phyloP scores from a whole-genome alignment of 2,888 invertebrate species.

The Sepioteuthis lessoniana region DNA sequence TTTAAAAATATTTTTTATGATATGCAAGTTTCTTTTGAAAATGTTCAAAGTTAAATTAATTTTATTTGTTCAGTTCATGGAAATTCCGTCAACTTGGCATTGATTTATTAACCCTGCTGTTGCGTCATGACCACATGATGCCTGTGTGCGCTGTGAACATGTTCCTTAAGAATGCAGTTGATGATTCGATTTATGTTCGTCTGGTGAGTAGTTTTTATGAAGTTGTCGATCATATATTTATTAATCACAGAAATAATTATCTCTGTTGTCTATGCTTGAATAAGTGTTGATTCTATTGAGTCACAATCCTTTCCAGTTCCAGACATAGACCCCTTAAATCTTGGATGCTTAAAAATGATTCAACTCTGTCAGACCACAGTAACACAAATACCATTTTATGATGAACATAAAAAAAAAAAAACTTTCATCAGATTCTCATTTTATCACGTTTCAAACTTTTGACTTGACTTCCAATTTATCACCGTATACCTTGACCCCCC shows the following conservation, averaged over 20 bases:
- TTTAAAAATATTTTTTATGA: no score
- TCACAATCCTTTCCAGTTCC: no score
- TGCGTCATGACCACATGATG: constrained; percentile 83
- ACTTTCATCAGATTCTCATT: no score
- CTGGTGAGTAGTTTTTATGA: constrained; percentile 75
- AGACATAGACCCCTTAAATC: no score
- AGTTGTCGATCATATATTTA: not conserved
- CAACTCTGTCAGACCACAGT: no score
- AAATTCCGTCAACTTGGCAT: constrained; percentile 85
- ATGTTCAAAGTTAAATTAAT: not conserved
- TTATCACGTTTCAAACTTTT: no score
- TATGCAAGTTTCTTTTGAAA: not conserved
- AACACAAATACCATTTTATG: no score
- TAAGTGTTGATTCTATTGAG: no score
- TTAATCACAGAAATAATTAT: not conserved
- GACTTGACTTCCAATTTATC: no score
- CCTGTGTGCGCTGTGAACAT: constrained; percentile 81
- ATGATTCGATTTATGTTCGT: constrained; percentile 87
- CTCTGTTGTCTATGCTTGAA: not conserved
- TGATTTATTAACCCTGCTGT: constrained; percentile 83
- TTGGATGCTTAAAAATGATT: no score
- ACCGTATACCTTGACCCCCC: no score
- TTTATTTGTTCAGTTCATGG: constrained; percentile 82
- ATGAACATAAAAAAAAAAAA: no score
- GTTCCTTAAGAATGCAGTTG: constrained; percentile 81